Base-by-base conservation (phyloP, 1,140 invertebrate species). In the Gonatopus flavifemur region DNA sequence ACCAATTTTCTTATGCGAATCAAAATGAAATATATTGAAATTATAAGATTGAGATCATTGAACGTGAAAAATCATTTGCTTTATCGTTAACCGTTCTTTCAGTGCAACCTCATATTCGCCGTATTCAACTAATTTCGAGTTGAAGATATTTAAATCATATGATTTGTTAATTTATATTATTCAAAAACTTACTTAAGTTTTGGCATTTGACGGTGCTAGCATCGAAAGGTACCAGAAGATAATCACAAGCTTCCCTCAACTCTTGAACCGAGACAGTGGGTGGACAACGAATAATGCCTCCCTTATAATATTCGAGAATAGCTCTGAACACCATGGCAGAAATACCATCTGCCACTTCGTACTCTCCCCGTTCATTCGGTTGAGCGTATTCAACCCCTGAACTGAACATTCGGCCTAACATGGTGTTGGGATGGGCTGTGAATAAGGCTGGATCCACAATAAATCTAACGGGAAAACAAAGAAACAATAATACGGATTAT, bases 311-410 rank as follows among this genome's bases (percentile, higher is more conserved):
- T 55, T 98, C 97, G 61, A 99, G 78, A 64, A 99, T 96, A 0
- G 94, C 90, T 33, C 95, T 82, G 70, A 99, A 99, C 3, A 98
- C 89, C 32, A 91, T 89, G 0, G 96, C 91, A 0, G 95, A 94
- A 55, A 99, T 94, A 1, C 97, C 98, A 55, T 99, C 96, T n/a
- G 95, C 96, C 18, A 99, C 91, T 67, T 98, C 93, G 77, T 91
- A 98, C 77, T 99, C 98, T 2, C 97, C 96, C 8, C 93, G 79
- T 55, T 98, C 94, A 76, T 98, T 99, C 1, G 94, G 87, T 67
- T 94, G 88, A 0, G 91, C 91, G 70, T 94, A 94, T 59, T 98
- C 94, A 40, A 96, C 81, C 35, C 93, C 91, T 13, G 93, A 92
- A 70, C 91, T 94, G 71, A 98, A 98, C 96, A 98, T 98, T 64